Evolutionary conservation across 2,888 invertebrate genomes (phyloP), one percentile per base, ranked within the genome.

Genomic region (Andricus curvator): DNA sequence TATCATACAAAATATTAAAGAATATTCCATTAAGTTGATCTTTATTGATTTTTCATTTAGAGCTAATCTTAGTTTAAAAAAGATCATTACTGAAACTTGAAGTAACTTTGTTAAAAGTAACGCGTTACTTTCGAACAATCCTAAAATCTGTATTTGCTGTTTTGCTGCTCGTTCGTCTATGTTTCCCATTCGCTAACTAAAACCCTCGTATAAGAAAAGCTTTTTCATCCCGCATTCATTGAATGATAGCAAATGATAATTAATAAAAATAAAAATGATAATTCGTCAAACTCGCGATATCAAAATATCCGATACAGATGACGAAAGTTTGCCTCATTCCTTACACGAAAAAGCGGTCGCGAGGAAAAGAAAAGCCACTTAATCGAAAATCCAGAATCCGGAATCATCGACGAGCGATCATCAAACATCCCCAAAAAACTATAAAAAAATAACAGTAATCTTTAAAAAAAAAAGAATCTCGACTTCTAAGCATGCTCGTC

Each of bases 361-460:
- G 68, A 20, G 48, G 17, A 15, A 68, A 44, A 68, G 41, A 68
- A 68, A 51, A 25, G 25, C 62, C 62, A 62, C 62, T 56, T 56
- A n/a, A 11, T 56, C 5, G 13, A 62, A 62, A 62, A 29, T 29
- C 22, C 25, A 56, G 56, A 56, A 29, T 25, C 62, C 15, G 25
- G 29, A 74, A 74, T 29, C 74, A 74, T 74, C 74, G 74, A 74
- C 74, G 74, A 74, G 74, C 74, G 74, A 56, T 56, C 74, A 74
- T 74, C 51, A 74, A 33, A 37, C 33, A 56, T 13, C 9, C 1
- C 13, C 13, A 44, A 3, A 37, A 37, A 66, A 66, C 1, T 2
- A 1, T 11, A 13, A 13, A 25, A 62, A 60, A 62, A 9, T n/a
- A 56, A 56, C 37, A 44, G 56, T 25, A 77, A 37, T 77, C 48